These are phyloP conservation scores for Hippocampus mohnikei DNA, from an alignment of 2,113 vertebrate genomes.

Conservation along the genomic window DNA sequence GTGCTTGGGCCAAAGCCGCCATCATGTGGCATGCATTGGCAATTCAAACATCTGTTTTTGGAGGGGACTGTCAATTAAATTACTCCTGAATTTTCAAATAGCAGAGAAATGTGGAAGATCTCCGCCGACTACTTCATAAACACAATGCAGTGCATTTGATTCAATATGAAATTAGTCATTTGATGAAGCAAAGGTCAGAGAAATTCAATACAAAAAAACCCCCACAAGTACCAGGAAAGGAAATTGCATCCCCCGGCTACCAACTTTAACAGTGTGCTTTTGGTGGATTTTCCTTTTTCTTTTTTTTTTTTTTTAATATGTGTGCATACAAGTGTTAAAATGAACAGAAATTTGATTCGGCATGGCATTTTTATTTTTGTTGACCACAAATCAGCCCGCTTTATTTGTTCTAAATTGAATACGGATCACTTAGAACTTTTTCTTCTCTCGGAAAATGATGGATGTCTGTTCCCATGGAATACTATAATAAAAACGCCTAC, in stretches of 20 bases:
- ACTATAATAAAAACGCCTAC: slow-evolving; percentile 62
- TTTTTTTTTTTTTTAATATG: slow-evolving; percentile 21
- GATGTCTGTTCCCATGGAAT: slow-evolving; percentile 80
- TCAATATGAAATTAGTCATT: neutral
- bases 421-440: slow-evolving; percentile 58
- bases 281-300: slow-evolving; percentile 27
- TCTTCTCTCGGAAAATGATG: slow-evolving; percentile 71
- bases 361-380: slow-evolving; percentile 26
- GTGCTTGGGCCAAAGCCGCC: neutral
- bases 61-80: neutral
- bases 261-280: slow-evolving; percentile 5
- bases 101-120: neutral
- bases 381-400: slow-evolving; percentile 7
- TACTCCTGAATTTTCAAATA: neutral
- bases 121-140: neutral
- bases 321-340: neutral
- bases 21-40: neutral
- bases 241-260: neutral
- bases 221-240: neutral
- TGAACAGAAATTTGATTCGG: neutral
- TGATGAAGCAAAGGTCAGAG: neutral
- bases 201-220: neutral
- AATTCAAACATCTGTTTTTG: neutral
- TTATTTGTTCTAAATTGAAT: slow-evolving; percentile 16
- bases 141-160: neutral